Evolutionary conservation across 2,797 vertebrate genomes (phyloP).

Genomic region (Sebastes umbrosus): DNA sequence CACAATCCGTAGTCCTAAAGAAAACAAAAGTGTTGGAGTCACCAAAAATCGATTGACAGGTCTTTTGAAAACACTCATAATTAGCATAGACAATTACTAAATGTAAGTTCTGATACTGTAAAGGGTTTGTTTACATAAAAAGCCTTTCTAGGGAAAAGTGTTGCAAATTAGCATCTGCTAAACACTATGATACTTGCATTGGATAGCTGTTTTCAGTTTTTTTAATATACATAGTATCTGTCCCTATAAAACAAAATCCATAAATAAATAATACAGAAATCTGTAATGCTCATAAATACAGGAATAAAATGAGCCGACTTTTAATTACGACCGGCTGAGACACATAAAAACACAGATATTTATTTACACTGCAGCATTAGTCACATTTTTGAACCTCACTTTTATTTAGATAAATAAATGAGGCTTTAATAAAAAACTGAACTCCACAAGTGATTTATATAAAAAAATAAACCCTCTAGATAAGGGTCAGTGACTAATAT

Average conservation of each 20-base stretch:
- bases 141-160: too few relatives aligned
- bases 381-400: neutral
- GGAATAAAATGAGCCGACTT: neutral
- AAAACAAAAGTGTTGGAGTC: neutral
- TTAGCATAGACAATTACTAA: neutral
- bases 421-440: neutral
- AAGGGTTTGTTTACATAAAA: neutral
- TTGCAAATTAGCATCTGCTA: too few relatives aligned
- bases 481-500: constrained; percentile 65
- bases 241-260: too few relatives aligned
- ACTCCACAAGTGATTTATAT: constrained; percentile 29
- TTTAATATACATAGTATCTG: too few relatives aligned
- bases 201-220: too few relatives aligned
- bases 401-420: neutral
- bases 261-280: neutral
- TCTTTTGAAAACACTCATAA: neutral
- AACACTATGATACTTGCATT: too few relatives aligned
- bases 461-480: constrained; percentile 31
- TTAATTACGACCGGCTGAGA: neutral
- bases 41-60: neutral
- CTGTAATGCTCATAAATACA: neutral
- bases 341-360: neutral
- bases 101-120: neutral
- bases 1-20: neutral
- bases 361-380: neutral